phyloP scores from a whole-genome alignment of 2,113 vertebrate genomes.

The Nothocercus julius region DNA sequence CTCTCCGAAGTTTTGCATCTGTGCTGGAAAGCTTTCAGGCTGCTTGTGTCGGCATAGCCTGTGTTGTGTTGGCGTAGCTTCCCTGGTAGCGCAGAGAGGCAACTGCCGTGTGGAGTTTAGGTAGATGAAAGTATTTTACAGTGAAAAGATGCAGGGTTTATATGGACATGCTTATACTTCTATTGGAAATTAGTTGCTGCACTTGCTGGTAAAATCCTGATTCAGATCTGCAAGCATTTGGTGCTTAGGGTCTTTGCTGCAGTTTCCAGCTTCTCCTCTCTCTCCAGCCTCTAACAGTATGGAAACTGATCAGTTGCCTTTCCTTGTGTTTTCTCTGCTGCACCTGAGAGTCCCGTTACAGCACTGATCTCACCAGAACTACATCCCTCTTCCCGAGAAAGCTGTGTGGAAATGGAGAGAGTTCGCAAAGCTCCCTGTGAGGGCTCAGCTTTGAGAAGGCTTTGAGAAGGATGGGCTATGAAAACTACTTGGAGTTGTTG shows the following conservation, averaged over 20 bases:
- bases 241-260: background rate
- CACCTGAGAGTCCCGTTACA: background rate
- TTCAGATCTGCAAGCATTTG: background rate
- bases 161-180: background rate
- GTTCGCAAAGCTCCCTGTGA: rapidly evolving
- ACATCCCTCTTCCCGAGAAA: background rate
- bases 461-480: background rate
- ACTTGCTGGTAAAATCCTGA: background rate
- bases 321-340: background rate
- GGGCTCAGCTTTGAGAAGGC: background rate
- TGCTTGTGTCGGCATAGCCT: background rate
- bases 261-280: background rate
- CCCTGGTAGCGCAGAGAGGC: background rate
- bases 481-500: background rate
- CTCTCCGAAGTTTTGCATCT: background rate
- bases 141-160: background rate
- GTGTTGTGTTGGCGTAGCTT: background rate
- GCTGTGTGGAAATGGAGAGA: rapidly evolving
- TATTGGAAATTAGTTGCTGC: background rate
- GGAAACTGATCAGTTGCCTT: background rate
- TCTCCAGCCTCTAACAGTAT: background rate
- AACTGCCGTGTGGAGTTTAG: background rate
- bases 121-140: background rate
- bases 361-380: background rate
- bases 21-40: background rate